Conservation (phyloP, 2,113 vertebrate species). For the Echinops telfairi region DNA sequence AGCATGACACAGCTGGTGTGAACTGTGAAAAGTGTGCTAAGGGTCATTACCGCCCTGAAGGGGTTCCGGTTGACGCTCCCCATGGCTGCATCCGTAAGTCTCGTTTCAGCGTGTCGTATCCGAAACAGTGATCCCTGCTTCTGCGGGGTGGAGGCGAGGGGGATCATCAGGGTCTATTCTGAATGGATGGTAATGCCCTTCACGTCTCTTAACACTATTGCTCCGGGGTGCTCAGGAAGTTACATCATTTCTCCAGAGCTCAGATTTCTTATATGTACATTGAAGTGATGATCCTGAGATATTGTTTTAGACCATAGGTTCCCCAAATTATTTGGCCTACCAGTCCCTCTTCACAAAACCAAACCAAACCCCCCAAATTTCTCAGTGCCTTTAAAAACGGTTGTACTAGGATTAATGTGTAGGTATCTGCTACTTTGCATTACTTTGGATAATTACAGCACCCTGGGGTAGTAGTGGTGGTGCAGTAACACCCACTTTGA, state of each 20-base stretch:
- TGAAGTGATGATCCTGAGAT: neutral
- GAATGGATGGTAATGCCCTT: neutral
- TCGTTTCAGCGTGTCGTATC: neutral
- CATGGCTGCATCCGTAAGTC: conserved; percentile 93
- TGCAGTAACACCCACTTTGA: too few relatives aligned
- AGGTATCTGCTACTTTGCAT: too few relatives aligned
- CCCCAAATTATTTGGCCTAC: too few relatives aligned
- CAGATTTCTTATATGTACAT: neutral
- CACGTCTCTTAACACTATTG: neutral
- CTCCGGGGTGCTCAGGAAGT: neutral
- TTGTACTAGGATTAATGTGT: too few relatives aligned
- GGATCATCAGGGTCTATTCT: neutral
- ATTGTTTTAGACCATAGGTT: too few relatives aligned
- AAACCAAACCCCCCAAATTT: too few relatives aligned
- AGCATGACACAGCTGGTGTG: conserved; percentile 96
- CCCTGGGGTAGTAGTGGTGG: too few relatives aligned
- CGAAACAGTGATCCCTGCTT: neutral
- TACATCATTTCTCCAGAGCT: neutral
- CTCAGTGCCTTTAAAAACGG: too few relatives aligned
- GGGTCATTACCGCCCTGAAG: conserved; percentile 92
- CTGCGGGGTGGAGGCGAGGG: neutral
- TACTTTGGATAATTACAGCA: too few relatives aligned
- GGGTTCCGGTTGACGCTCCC: conserved; percentile 86
- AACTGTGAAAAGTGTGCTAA: conserved; percentile 94
- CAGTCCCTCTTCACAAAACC: too few relatives aligned